phyloP scores from a whole-genome alignment of 1,140 invertebrate genomes.

The Magallana angulata region DNA sequence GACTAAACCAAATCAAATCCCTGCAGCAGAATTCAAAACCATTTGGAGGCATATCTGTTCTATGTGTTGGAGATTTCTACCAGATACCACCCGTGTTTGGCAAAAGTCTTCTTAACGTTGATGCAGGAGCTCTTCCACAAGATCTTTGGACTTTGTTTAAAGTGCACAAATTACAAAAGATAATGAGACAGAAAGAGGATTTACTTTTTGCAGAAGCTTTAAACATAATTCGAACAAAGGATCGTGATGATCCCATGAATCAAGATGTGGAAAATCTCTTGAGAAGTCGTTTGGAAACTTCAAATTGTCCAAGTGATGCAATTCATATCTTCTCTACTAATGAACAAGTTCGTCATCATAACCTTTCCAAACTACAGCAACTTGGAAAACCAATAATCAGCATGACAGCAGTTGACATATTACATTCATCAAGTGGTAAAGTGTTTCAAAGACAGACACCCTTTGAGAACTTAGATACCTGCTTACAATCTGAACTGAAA shows the following conservation, averaged over 20 bases:
- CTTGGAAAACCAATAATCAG: constrained; percentile 1
- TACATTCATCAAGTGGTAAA: constrained; percentile 15
- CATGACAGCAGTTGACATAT: constrained; percentile 35
- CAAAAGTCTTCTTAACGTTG: constrained; percentile 3
- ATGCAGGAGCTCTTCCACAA: constrained; percentile 30
- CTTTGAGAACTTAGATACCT: constrained; percentile 5
- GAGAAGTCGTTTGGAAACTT: background rate
- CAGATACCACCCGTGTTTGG: constrained; percentile 57
- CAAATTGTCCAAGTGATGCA: background rate
- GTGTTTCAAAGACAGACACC: constrained; percentile 40
- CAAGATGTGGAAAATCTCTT: constrained; percentile 28
- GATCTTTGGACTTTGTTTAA: constrained; percentile 24
- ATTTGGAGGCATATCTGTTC: constrained; percentile 58
- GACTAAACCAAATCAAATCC: constrained; percentile 50
- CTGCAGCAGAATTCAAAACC: constrained; percentile 34
- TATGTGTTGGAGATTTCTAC: constrained; percentile 60
- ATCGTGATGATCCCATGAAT: constrained; percentile 27
- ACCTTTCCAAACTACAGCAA: constrained; percentile 20
- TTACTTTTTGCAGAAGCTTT: constrained; percentile 50
- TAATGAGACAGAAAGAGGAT: constrained; percentile 58
- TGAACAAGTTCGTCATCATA: constrained; percentile 39
- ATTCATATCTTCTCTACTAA: constrained; percentile 51
- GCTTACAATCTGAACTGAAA: constrained; percentile 10
- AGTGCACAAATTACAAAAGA: constrained; percentile 39
- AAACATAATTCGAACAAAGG: constrained; percentile 36